Conservation (phyloP, 1,140 invertebrate species). For the Pissodes strobi region DNA sequence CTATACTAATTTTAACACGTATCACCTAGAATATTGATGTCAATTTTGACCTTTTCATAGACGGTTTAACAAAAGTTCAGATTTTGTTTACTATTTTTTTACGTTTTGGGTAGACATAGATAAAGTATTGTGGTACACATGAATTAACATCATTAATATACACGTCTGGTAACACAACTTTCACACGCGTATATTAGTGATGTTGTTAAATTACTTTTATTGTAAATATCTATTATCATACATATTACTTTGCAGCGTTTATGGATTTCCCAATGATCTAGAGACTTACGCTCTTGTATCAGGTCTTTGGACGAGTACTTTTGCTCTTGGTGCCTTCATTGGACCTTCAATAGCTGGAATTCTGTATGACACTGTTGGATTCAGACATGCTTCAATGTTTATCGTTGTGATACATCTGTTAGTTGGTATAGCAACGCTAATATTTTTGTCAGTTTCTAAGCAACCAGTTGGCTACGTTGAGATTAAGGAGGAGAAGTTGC, state of each 20-base stretch:
- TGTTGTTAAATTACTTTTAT: too few species aligned
- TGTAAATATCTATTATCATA: too few species aligned
- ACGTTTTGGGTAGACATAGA: too few species aligned
- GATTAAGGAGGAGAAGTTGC: conserved; percentile 47
- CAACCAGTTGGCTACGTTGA: conserved; percentile 43
- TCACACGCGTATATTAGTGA: too few species aligned
- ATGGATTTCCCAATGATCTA: conserved; percentile 78
- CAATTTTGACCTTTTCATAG: too few species aligned
- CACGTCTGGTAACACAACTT: too few species aligned
- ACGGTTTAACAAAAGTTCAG: too few species aligned
- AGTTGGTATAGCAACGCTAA: conserved; percentile 56
- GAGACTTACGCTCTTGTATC: conserved; percentile 84
- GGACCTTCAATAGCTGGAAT: conserved; percentile 79
- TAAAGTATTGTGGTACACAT: too few species aligned
- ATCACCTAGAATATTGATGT: too few species aligned
- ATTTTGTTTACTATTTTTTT: too few species aligned
- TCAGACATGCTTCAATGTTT: conserved; percentile 71
- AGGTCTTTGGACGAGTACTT: conserved; percentile 83
- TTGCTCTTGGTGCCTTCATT: conserved; percentile 83
- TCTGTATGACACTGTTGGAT: conserved; percentile 74
- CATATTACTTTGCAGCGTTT: conserved; percentile 61
- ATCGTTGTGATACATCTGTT: conserved; percentile 69
- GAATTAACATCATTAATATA: too few species aligned
- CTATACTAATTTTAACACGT: too few species aligned
- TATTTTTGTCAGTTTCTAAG: conserved; percentile 42